phyloP scores from a whole-genome alignment of 2,888 invertebrate genomes.

The Luffia ferchaultella region DNA sequence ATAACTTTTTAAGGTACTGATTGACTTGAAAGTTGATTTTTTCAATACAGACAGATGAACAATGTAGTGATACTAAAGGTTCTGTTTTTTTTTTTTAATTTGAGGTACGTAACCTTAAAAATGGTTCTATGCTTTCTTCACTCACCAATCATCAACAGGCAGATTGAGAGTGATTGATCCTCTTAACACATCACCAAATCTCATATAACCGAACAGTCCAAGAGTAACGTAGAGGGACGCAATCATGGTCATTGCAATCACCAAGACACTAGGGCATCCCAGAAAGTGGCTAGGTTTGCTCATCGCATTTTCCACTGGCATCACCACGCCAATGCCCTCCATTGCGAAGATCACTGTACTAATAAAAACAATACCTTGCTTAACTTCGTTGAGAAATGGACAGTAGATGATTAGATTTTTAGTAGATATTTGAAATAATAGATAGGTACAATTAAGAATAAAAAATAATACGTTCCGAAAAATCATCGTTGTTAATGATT shows the following conservation, averaged over 20 bases:
- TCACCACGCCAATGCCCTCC: constrained; percentile 93
- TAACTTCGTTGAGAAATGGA: too few species aligned
- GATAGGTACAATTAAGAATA: too few species aligned
- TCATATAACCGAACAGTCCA: constrained; percentile 90
- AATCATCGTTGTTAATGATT: too few species aligned
- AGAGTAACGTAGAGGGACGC: constrained; percentile 80
- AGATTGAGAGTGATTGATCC: constrained; percentile 90
- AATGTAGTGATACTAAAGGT: too few species aligned
- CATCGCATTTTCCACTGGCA: constrained; percentile 95
- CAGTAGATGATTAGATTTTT: too few species aligned
- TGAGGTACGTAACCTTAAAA: not conserved
- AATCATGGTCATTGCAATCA: constrained; percentile 85
- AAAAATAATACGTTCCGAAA: too few species aligned
- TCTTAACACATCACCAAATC: constrained; percentile 76
- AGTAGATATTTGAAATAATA: too few species aligned
- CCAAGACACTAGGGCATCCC: constrained; percentile 83
- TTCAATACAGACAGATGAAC: too few species aligned
- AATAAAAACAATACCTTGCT: constrained; percentile 16
- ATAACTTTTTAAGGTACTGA: too few species aligned
- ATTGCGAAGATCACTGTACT: constrained; percentile 96
- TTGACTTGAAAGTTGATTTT: too few species aligned
- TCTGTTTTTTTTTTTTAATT: too few species aligned
- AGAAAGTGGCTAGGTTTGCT: constrained; percentile 81
- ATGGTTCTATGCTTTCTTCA: constrained; percentile 11
- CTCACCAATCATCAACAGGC: constrained; percentile 72